Evolutionary conservation across 2,797 vertebrate genomes (phyloP), one percentile per base, ranked within the genome.

Genomic region (Synaphobranchus kaupii): DNA sequence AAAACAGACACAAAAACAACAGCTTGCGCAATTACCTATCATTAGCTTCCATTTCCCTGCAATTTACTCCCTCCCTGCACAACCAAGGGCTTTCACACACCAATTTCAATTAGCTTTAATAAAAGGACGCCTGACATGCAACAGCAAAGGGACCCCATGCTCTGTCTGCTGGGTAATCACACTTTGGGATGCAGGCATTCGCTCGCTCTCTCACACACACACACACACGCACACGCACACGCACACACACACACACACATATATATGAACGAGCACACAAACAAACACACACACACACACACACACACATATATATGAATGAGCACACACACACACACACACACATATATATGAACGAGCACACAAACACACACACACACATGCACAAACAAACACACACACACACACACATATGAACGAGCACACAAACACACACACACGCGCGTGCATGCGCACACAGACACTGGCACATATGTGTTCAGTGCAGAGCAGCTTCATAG

Each of bases 1-100:
- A 52, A 80, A 80, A 80, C 76, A 80, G 76, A 47, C 76, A 80
- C 39, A 48, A 80, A 80, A 80, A 80, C 76, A 80, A 31, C 85
- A 84, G 88, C 90, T 63, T 91, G 73, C 87, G 91, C 91, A 92
- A 93, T 94, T 92, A 90, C 81, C 90, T 89, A 78, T 89, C 89
- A 92, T 92, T 92, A 93, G 89, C 90, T 91, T 90, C 85, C 89
- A 90, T 92, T 93, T 92, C 86, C 83, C 89, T 85, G 73, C 90
- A 89, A 50, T 90, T 89, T 93, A 89, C 90, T 87, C 90, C 90
- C 91, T 92, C 91, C 87, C 88, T 89, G 86, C 44, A 89, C 93
- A 93, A 93, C 90, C 90, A 87, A 90, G 90, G 91, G 90, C 92
- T 94, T 84, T 90, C 90, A 93, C 88, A 92, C 91, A 91, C 85